Evolutionary conservation across 2,888 invertebrate genomes (phyloP).

Genomic region (Apodemia mormo): DNA sequence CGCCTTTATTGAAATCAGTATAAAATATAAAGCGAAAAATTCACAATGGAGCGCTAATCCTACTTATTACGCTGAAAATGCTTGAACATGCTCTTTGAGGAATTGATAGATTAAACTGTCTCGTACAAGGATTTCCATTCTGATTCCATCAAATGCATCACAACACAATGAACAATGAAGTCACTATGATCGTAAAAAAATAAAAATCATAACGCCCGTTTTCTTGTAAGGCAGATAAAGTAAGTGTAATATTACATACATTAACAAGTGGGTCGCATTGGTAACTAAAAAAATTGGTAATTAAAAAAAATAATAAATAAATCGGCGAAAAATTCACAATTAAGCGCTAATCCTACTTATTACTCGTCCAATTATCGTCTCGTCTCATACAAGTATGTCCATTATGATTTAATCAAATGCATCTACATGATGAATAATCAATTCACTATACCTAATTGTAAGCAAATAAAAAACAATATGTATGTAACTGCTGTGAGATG

Average conservation of each 20-base stretch:
- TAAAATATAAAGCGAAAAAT: background rate
- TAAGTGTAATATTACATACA: no score
- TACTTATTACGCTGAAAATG: constrained; percentile 4
- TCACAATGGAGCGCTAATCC: constrained; percentile 3
- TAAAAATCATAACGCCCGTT: no score
- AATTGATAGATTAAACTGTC: constrained; percentile 13
- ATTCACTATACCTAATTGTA: background rate
- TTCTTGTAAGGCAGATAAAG: no score
- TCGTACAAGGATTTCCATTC: constrained; percentile 1
- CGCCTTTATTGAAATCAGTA: background rate
- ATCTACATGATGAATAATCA: background rate
- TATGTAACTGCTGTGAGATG: no score
- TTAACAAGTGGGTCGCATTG: no score
- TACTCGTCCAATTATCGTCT: background rate
- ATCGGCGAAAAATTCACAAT: background rate
- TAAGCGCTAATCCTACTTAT: background rate
- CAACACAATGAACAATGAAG: background rate
- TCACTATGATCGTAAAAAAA: background rate
- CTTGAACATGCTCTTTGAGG: background rate
- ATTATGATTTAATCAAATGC: background rate
- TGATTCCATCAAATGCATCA: background rate
- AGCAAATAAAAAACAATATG: no score
- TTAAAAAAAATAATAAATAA: no score
- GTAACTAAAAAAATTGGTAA: no score
- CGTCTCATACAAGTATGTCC: background rate